phyloP scores from a whole-genome alignment of 2,888 invertebrate species.

The Pyrrhosoma nymphula region DNA sequence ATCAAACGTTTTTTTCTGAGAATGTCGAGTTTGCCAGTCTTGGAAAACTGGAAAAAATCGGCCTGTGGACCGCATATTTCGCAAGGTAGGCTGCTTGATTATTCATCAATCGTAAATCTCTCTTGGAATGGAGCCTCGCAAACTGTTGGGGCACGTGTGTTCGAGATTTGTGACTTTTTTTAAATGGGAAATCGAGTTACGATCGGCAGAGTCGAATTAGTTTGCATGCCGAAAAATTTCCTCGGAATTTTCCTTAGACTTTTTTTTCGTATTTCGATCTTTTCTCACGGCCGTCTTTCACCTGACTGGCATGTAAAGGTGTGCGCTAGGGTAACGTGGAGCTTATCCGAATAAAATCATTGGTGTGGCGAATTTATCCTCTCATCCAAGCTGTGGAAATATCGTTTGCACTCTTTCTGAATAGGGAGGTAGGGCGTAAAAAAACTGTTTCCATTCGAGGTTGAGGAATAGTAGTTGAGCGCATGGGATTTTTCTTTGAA shows the following conservation, averaged over 20 bases:
- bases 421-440: no score
- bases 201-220: neutral
- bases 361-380: neutral
- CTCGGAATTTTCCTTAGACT: neutral
- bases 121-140: neutral
- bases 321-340: no score
- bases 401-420: no score
- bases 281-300: neutral
- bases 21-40: no score
- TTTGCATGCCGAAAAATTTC: neutral
- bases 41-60: neutral
- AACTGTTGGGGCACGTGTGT: neutral
- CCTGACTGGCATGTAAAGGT: no score
- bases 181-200: neutral
- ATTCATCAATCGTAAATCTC: neutral
- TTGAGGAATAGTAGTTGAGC: no score
- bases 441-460: no score
- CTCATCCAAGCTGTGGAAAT: neutral
- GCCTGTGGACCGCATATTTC: neutral
- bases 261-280: neutral
- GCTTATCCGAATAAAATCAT: neutral
- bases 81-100: neutral
- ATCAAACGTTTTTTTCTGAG: no score
- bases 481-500: no score
- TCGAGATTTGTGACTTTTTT: neutral